A percentile compares a stretch with the other conserved stretches of the same genome.
phyloP scores from a whole-genome alignment of 2,113 vertebrate genomes.

The human region GRCh38 chr11:74692001-74692500 shows the following conservation, averaged over 20 bases:
- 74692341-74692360: neutral
- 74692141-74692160: neutral
- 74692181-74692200: neutral
- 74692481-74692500: neutral
- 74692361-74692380: neutral
- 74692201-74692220: neutral
- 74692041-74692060: neutral
- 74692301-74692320: neutral
- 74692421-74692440: neutral
- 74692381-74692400: neutral
- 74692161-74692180: neutral
- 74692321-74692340: neutral
- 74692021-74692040: neutral
- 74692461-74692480: neutral
- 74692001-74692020: constrained; percentile 1
- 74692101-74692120: neutral
- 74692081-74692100: neutral
- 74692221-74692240: too few relatives aligned
- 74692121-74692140: neutral
- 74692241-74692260: neutral
- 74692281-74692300: neutral
- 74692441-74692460: neutral
- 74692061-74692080: neutral
- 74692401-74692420: neutral
- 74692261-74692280: neutral